Evolutionary conservation across 2,797 vertebrate species (phyloP), one percentile per base, ranked within the genome.

Genomic region (Yasuhikotakia modesta): DNA sequence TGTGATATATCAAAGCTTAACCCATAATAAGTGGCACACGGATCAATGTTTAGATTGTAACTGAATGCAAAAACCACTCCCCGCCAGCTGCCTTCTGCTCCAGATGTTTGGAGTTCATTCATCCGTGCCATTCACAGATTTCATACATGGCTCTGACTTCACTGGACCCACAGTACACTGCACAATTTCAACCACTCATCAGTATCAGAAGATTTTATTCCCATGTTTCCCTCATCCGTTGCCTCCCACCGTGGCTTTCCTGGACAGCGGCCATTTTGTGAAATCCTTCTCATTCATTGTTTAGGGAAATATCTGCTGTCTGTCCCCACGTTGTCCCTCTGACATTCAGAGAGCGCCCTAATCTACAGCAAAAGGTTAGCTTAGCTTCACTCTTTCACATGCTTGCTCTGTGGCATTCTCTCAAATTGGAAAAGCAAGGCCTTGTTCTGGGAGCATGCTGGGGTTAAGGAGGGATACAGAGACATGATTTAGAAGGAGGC

Each of bases 401-500:
- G 35, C 61, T 64, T 3, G 50, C 35, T 63, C 21, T 27, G 46
- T 63, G 52, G 77, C 72, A 50, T 61, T 52, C 63, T 70, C 48
- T 77, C 17, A 71, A 43, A 66, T 73, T 65, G 55, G 69, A 68
- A 53, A 52, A 73, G 70, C 70, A 67, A 58, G 78, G 80, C 65
- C 58, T 73, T 66, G 75, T 69, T 73, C 52, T 63, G 19, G 48
- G 70, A 63, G 80, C 76, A 61, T 69, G 65, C 70, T 63, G 70
- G 70, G 57, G 66, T 70, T 64, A 75, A 66, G 52, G 75, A 81
- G 50, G 43, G 71, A 53, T 69, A 65, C 78, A 70, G 66, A 73
- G 80, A 83, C 81, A 81, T 83, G 86, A 87, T 85, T 88, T 86
- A 83, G 85, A 76, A 71, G 87, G 79, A 83, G 75, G 84, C 81